Evolutionary conservation across 2,113 vertebrate species (phyloP).

Genomic region (Zosterops lateralis): DNA sequence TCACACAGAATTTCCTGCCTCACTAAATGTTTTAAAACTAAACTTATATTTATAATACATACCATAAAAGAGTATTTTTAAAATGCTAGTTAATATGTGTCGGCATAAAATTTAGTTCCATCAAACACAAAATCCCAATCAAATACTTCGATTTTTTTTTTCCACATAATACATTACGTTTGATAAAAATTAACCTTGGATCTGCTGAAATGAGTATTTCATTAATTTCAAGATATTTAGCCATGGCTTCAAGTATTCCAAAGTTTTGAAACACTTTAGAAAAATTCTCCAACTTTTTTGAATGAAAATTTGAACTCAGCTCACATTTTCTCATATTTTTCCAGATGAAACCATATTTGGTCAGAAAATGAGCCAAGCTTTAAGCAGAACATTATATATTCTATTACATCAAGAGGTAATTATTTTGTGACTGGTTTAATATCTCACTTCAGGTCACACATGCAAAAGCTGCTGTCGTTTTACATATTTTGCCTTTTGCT

Average conservation of each 20-base stretch:
- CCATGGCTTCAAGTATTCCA: neutral
- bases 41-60: neutral
- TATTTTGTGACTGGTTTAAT: neutral
- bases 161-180: rapidly evolving
- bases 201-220: neutral
- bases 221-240: neutral
- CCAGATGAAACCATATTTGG: neutral
- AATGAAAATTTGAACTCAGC: neutral
- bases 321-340: neutral
- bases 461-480: neutral
- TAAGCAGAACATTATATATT: neutral
- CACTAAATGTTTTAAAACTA: neutral
- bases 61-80: neutral
- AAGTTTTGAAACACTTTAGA: neutral
- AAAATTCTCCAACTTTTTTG: neutral
- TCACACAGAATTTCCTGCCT: neutral
- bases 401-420: neutral
- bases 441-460: neutral
- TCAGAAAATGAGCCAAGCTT: neutral
- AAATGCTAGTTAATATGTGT: neutral
- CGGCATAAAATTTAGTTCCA: neutral
- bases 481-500: neutral
- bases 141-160: neutral
- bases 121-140: neutral
- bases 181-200: neutral